These are phyloP conservation scores for Austrofundulus limnaeus DNA, from an alignment of 2,113 vertebrate genomes.

Conservation along the genomic window DNA sequence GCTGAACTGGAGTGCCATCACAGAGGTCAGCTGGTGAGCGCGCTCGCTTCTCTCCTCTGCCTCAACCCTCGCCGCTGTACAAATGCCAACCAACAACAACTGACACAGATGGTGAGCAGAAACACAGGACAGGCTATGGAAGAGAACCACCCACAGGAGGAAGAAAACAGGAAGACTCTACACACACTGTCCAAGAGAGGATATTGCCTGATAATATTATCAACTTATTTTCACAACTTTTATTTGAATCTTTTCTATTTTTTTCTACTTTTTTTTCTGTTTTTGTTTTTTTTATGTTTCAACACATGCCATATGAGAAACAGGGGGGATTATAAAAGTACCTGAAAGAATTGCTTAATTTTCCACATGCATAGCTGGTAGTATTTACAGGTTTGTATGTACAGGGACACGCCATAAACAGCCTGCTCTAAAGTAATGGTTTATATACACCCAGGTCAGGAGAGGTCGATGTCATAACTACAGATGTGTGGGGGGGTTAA, in stretches of 20 bases:
- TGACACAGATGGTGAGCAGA: constrained; percentile 76
- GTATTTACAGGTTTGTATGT: constrained; percentile 89
- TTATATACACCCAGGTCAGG: constrained; percentile 86
- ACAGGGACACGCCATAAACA: constrained; percentile 77
- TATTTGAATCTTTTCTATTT: constrained; percentile 58
- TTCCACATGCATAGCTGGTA: constrained; percentile 93
- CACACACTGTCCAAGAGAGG: constrained; percentile 74
- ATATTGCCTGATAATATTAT: constrained; percentile 78
- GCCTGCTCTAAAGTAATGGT: constrained; percentile 86
- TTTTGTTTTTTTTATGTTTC: constrained; percentile 75
- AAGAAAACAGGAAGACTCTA: constrained; percentile 79
- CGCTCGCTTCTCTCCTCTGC: constrained; percentile 60
- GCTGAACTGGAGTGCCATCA: constrained; percentile 56
- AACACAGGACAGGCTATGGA: constrained; percentile 79
- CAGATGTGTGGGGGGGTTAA: constrained; percentile 53
- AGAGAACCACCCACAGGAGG: constrained; percentile 77
- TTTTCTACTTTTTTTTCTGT: constrained; percentile 61
- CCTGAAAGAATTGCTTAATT: constrained; percentile 96
- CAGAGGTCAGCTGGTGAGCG: constrained; percentile 58
- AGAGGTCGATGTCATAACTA: constrained; percentile 65
- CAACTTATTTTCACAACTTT: constrained; percentile 75
- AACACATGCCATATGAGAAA: constrained; percentile 92
- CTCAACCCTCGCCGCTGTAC: constrained; percentile 79
- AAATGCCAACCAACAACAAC: constrained; percentile 74
- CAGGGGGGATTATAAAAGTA: constrained; percentile 98